Base-by-base conservation (phyloP, 2,113 vertebrate species). In the Brachypteracias leptosomus region DNA sequence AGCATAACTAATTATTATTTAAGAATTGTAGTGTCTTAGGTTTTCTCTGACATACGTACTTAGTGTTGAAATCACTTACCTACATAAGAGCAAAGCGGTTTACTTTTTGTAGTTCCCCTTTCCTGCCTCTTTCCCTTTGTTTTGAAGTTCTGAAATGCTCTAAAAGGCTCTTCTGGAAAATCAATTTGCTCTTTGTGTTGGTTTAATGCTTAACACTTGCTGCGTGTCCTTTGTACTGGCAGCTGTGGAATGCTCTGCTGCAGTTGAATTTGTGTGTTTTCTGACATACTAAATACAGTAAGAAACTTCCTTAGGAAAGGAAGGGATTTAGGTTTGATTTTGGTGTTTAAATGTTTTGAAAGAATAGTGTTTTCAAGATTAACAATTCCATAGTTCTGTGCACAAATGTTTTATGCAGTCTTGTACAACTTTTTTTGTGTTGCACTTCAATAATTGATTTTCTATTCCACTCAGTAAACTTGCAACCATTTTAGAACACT, bases 121-220 rank as follows among this genome's bases (percentile, higher is more conserved):
- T 84, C 28, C 36, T 89, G 29, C 21, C 54, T 62, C 29, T 63
- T 71, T 76, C 22, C 13, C 28, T 90, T 67, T 58, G 76, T 95
- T 86, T 88, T 86, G 63, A 89, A 88, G 28, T 86, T 88, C 58
- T 88, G 78, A 86, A 85, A 74, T 71, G 77, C 38, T 90, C 76
- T 78, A 13, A 85, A 94, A 93, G 65, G 31, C 70, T 89, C 28
- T 70, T 88, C 77, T 90, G 94, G 90, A 95, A 96, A 93, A 94
- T 93, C 55, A 3, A 77, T 96, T 93, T 88, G 31, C 57, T 97
- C 77, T 94, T 87, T 90, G 80, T 92, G 73, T 96, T 93, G 91
- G 90, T 93, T 96, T 97, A 96, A 95, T 97, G 90, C 89, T 96
- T 96, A 96, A 96, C 85, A 31, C 78, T 88, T 5, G 1, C 67